A percentile compares a stretch with the other conserved stretches of the same genome.
These are phyloP conservation scores for Anguilla rostrata DNA, from an alignment of 2,113 vertebrate species.

Conservation along the genomic window DNA sequence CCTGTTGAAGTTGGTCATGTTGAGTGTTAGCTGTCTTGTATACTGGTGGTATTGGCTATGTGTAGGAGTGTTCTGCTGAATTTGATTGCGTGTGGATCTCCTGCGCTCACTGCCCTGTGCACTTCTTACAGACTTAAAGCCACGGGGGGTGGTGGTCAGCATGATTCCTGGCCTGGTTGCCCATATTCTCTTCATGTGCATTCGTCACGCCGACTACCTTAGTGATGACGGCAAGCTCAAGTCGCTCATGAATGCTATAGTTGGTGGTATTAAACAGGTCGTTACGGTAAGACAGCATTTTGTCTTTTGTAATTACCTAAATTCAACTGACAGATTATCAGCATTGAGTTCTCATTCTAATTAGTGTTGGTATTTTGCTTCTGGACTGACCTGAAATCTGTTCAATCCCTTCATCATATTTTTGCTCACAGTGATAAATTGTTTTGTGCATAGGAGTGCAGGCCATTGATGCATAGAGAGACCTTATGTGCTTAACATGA, in stretches of 20 bases:
- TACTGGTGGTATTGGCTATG: background rate
- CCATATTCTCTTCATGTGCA: conserved; percentile 92
- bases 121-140: conserved; percentile 79
- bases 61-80: background rate
- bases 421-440: background rate
- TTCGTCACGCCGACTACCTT: conserved; percentile 87
- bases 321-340: background rate
- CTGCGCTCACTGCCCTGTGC: conserved; percentile 8
- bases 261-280: conserved; percentile 82
- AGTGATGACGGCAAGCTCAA: conserved; percentile 85
- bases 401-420: too few species aligned
- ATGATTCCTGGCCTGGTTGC: conserved; percentile 88
- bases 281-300: conserved; percentile 71
- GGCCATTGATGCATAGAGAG: too few species aligned
- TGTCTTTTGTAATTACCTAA: background rate
- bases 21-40: background rate
- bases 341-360: background rate
- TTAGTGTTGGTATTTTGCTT: background rate
- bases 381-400: background rate
- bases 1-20: background rate
- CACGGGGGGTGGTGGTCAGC: conserved; percentile 88
- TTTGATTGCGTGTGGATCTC: background rate
- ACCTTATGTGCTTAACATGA: too few species aligned
- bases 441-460: background rate
- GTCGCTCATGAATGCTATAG: conserved; percentile 83